Percentiles rank a stretch among this genome's conserved stretches.
Conservation (phyloP, 2,797 vertebrate genomes). For the Poecile montanus region DNA sequence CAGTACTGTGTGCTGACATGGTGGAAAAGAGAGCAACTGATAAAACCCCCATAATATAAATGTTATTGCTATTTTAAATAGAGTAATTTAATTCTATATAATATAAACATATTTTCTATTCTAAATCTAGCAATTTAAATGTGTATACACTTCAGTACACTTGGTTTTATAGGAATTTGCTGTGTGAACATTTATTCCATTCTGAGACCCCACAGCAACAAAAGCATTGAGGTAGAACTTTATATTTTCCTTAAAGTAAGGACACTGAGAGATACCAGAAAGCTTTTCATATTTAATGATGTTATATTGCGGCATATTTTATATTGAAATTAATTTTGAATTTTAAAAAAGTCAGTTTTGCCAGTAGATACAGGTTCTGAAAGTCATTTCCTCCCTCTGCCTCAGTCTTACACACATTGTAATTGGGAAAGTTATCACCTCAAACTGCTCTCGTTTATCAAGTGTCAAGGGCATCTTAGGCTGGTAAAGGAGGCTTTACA, state of each 20-base stretch:
- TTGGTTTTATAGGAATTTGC: not conserved
- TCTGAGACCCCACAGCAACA: not conserved
- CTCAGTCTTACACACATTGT: not conserved
- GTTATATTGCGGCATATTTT: not conserved
- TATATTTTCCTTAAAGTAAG: not conserved
- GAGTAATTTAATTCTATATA: not conserved
- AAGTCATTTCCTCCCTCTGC: not conserved
- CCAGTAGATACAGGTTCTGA: not conserved
- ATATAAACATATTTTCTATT: not conserved
- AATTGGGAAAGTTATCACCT: not conserved
- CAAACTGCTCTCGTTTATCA: not conserved
- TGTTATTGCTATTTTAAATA: not conserved
- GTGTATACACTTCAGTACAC: not conserved
- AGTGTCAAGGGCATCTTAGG: not conserved
- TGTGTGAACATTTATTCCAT: not conserved
- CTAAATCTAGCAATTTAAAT: not conserved
- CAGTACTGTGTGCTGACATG: not conserved
- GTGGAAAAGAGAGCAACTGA: not conserved
- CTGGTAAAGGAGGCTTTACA: not conserved
- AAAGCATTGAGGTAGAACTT: not conserved
- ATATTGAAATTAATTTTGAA: not conserved
- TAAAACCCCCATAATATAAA: not conserved
- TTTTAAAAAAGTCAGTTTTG: not conserved
- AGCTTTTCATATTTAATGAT: not conserved
- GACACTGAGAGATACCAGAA: not conserved